A percentile compares a stretch with the other conserved stretches of the same genome.
Conservation (phyloP, 2,113 vertebrate species). For the Zootoca vivipara region DNA sequence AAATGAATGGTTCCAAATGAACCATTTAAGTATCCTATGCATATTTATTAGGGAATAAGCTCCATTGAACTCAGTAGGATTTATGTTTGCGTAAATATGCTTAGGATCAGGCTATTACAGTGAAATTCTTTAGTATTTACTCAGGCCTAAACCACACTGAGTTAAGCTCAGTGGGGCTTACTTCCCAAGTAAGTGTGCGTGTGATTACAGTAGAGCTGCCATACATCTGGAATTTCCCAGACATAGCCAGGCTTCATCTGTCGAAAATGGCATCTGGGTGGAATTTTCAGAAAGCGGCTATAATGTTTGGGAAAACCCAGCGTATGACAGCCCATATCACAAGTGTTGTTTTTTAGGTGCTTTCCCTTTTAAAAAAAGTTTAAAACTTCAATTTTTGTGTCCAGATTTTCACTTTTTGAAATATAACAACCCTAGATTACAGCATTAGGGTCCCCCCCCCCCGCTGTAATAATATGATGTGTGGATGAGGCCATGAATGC, state of each 20-base stretch:
- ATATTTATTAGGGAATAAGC: background rate
- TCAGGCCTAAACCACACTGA: background rate
- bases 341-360: too few species aligned
- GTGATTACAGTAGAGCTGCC: background rate
- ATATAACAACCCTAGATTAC: background rate
- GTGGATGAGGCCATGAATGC: background rate
- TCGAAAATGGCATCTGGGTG: too few species aligned
- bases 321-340: too few species aligned
- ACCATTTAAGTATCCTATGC: background rate
- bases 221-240: too few species aligned
- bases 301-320: too few species aligned
- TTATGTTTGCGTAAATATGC: background rate
- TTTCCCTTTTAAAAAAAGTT: too few species aligned
- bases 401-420: too few species aligned
- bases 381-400: too few species aligned
- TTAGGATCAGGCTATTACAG: background rate
- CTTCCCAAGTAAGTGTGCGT: background rate
- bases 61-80: background rate
- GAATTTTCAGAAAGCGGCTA: too few species aligned
- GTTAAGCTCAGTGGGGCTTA: background rate
- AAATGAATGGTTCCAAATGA: background rate
- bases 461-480: background rate
- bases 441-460: background rate
- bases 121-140: background rate
- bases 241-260: too few species aligned